phyloP scores from a whole-genome alignment of 2,113 vertebrate genomes.

The Xenotilapia caudafasciata region DNA sequence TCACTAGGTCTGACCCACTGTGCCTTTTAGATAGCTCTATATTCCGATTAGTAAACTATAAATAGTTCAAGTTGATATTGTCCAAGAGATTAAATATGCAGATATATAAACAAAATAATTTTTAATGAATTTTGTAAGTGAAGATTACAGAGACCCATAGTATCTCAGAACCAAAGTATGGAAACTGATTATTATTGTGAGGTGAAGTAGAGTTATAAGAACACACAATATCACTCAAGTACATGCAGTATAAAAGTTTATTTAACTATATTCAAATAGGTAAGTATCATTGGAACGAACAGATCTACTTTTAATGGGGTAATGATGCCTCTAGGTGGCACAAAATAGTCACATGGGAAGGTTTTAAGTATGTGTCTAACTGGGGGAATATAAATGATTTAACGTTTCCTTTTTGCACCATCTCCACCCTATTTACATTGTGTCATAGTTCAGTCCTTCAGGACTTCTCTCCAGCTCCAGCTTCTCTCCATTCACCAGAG shows the following conservation, averaged over 20 bases:
- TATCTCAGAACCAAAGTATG: background rate
- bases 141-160: background rate
- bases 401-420: constrained; percentile 21
- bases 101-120: background rate
- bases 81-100: background rate
- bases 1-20: background rate
- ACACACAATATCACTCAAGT: constrained; percentile 1
- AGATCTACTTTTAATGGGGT: constrained; percentile 35
- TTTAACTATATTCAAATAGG: constrained; percentile 44
- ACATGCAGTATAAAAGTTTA: constrained; percentile 64
- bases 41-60: background rate
- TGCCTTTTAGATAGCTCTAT: background rate
- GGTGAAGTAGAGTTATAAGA: background rate
- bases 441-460: constrained; percentile 56
- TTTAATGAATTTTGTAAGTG: background rate
- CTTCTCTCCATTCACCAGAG: constrained; percentile 39
- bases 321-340: constrained; percentile 42
- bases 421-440: constrained; percentile 54
- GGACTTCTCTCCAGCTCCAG: constrained; percentile 71
- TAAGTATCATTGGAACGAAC: constrained; percentile 12
- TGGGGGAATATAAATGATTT: constrained; percentile 24
- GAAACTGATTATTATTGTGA: background rate
- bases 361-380: constrained; percentile 14
- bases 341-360: constrained; percentile 29
- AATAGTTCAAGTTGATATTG: background rate